phyloP scores from a whole-genome alignment of 1,140 invertebrate species.

The Paracyclopina nana region DNA sequence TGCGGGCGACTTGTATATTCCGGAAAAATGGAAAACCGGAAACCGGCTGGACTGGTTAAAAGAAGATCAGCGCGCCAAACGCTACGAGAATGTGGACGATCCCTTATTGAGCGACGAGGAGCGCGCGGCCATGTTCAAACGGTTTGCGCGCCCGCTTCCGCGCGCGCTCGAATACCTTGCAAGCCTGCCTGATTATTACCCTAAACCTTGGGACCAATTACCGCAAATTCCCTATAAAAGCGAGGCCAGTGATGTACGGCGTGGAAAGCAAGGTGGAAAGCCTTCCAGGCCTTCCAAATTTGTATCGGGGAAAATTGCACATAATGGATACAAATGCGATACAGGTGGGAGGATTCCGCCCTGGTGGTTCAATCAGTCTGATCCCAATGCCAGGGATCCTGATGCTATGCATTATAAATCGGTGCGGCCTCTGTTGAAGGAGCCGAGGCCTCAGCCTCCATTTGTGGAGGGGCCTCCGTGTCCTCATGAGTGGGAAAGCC shows the following conservation, averaged over 20 bases:
- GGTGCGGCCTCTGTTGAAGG: background rate
- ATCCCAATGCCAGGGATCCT: background rate
- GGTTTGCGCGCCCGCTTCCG: background rate
- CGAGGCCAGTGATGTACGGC: background rate
- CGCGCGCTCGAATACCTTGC: conserved; percentile 11
- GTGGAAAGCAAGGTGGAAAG: conserved; percentile 5
- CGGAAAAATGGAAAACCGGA: conserved; percentile 1
- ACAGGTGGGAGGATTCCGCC: conserved; percentile 1
- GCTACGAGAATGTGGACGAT: conserved; percentile 4
- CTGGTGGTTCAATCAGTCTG: conserved; percentile 3
- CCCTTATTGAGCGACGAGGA: conserved; percentile 8
- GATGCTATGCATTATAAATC: background rate
- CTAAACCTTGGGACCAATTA: background rate
- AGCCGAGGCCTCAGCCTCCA: background rate
- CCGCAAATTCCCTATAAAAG: background rate
- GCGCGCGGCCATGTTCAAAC: conserved; percentile 4
- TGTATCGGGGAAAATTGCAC: conserved; percentile 3
- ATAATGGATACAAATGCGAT: conserved; percentile 13
- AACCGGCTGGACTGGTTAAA: conserved; percentile 13
- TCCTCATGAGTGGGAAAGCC: conserved; percentile 3
- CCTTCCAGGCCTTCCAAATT: conserved; percentile 6
- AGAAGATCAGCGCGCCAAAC: conserved; percentile 10
- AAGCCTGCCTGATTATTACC: conserved; percentile 12
- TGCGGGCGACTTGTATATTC: conserved; percentile 9
- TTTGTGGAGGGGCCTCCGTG: background rate